phyloP scores from a whole-genome alignment of 2,113 vertebrate species.

The Salvator merianae region DNA sequence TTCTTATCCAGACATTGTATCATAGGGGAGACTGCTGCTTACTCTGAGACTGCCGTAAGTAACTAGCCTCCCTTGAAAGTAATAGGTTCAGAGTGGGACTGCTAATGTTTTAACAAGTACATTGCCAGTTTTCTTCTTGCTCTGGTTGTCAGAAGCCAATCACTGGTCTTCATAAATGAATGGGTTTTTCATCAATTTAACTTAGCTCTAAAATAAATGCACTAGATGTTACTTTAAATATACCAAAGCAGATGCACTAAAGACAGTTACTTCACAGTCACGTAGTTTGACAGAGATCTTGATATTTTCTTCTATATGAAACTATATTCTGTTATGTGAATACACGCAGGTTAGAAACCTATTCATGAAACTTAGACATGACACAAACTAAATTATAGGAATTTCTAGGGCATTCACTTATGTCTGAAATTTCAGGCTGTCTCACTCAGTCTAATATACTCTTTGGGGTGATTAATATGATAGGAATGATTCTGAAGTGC shows the following conservation, averaged over 20 bases:
- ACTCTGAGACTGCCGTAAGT: no score
- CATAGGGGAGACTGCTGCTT: no score
- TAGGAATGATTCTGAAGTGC: background rate
- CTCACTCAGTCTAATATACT: background rate
- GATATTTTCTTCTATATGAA: background rate
- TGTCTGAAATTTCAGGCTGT: background rate
- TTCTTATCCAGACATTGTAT: no score
- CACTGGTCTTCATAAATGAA: background rate
- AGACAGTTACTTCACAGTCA: background rate
- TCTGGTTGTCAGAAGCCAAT: background rate
- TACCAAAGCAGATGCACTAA: background rate
- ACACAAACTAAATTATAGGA: background rate
- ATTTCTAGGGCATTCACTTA: background rate
- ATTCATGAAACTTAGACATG: background rate
- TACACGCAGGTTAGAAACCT: background rate
- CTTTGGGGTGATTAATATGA: background rate
- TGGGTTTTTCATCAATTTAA: background rate
- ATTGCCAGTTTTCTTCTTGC: background rate
- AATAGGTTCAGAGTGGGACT: background rate
- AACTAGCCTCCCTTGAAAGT: background rate
- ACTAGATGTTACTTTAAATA: background rate
- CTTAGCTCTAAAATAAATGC: background rate
- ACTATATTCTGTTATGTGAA: background rate
- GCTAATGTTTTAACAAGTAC: background rate
- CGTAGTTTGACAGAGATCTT: background rate